Conservation (phyloP, 2,113 vertebrate genomes). For the Vombatus ursinus region DNA sequence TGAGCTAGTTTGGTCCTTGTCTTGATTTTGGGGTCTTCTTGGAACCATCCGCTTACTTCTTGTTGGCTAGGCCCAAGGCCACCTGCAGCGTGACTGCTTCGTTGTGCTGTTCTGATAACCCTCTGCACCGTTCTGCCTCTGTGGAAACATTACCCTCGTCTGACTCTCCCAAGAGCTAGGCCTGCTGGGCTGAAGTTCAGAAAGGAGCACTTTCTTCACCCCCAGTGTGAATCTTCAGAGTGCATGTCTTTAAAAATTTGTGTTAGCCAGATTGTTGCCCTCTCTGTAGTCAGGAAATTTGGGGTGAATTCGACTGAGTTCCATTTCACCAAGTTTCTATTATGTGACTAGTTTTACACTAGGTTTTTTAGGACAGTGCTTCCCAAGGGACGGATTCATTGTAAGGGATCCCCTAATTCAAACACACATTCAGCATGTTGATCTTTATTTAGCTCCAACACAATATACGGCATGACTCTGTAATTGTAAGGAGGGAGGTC, state of each 20-base stretch:
- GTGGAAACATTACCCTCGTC: too few species aligned
- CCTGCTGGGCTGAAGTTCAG: neutral
- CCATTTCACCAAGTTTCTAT: conserved; percentile 4
- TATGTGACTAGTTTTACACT: neutral
- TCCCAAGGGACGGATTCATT: neutral
- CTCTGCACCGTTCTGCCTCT: too few species aligned
- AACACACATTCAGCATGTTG: neutral
- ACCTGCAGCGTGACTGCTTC: too few species aligned
- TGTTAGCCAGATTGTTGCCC: neutral
- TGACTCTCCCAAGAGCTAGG: too few species aligned
- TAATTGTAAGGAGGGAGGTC: neutral
- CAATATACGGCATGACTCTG: neutral
- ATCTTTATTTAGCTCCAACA: neutral
- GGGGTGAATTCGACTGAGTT: neutral
- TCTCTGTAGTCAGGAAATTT: neutral
- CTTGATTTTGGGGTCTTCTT: too few species aligned
- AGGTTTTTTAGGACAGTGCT: neutral
- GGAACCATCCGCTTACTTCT: too few species aligned
- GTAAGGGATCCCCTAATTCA: neutral
- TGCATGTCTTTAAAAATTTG: conserved; percentile 22
- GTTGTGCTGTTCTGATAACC: too few species aligned
- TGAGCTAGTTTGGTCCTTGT: too few species aligned
- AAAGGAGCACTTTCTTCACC: neutral
- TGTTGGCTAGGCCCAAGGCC: too few species aligned
- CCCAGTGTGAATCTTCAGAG: neutral